Evolutionary conservation across 2,888 invertebrate species (phyloP), one percentile per base, ranked within the genome.

Genomic region (Calameuta idolon): DNA sequence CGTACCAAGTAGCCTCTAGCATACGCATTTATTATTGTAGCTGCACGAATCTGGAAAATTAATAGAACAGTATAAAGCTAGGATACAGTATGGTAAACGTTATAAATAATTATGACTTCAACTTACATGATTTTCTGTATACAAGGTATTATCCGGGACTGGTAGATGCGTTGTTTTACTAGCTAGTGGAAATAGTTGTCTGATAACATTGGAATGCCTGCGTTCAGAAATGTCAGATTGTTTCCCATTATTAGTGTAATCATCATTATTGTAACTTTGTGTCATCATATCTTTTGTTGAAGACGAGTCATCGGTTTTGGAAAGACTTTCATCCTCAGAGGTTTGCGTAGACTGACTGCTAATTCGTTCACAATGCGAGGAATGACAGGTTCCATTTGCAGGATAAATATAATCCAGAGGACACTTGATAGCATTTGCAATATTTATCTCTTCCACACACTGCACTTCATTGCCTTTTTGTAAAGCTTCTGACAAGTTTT

Each of bases 1-100:
- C 98, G 94, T 34, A 96, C 95, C 77, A 98, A 92, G 90, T 94
- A 98, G 0, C 98, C 98, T 86, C 94, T 95, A 34, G 93, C 94
- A 85, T 92, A 92, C 12, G 96, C 95, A 83, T 94, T 94, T 79
- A 97, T 95, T 82, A 92, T 92, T 34, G 94, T 93, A 30, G 95
- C 96, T 4, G 96, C 96, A 84, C 90, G 89, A 80, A 92, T 87
- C 93, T 93, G 79, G 4, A 87, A 85, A 75, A 79, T 75, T 79
- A 79, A 80, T 76, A 34, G 4, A 33, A 35, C 34, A 69, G 73
- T 34, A 73, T 55, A 55, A 55, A 23, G 9, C 23, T 35, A 35
- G 37, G 37, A 55, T 55, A 23, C 23, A 55, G 23, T 23, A 55
- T 2, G 9, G 23, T 55, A 23, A 23, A 40, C 5, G 5, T 5